Conservation (phyloP, 2,888 invertebrate genomes). For the Neoaliturus tenellus region DNA sequence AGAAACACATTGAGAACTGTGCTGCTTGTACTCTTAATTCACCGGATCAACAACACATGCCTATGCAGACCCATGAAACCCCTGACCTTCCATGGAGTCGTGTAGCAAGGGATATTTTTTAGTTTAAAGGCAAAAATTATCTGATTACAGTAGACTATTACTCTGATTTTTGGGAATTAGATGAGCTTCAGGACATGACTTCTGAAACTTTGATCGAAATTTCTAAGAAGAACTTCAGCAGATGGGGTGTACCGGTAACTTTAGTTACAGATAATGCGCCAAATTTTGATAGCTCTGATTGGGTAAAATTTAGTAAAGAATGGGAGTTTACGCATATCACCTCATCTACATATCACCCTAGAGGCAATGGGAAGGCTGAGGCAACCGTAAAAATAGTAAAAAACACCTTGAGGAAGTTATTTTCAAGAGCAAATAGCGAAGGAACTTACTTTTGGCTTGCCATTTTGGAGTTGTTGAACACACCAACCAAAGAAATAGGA, state of each 20-base stretch:
- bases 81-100: not conserved
- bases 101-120: not conserved
- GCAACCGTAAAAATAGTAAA: not conserved
- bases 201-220: not conserved
- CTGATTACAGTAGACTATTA: not conserved
- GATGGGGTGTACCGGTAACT: slow-evolving; percentile 47
- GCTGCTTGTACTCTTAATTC: no score
- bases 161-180: not conserved
- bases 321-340: slow-evolving; percentile 56
- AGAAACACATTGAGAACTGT: not conserved
- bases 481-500: no score
- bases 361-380: slow-evolving; percentile 49
- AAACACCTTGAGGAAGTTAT: no score
- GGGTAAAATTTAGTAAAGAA: slow-evolving; percentile 17
- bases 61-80: not conserved
- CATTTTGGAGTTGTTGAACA: no score
- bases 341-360: slow-evolving; percentile 54
- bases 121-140: not conserved
- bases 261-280: slow-evolving; percentile 52
- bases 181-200: not conserved
- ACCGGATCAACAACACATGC: not conserved
- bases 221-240: slow-evolving; percentile 52
- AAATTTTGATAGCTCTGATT: slow-evolving; percentile 32
- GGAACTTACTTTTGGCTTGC: no score
- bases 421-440: no score